These are phyloP conservation scores for Thermophis baileyi DNA, from an alignment of 2,113 vertebrate genomes.

Conservation along the genomic window DNA sequence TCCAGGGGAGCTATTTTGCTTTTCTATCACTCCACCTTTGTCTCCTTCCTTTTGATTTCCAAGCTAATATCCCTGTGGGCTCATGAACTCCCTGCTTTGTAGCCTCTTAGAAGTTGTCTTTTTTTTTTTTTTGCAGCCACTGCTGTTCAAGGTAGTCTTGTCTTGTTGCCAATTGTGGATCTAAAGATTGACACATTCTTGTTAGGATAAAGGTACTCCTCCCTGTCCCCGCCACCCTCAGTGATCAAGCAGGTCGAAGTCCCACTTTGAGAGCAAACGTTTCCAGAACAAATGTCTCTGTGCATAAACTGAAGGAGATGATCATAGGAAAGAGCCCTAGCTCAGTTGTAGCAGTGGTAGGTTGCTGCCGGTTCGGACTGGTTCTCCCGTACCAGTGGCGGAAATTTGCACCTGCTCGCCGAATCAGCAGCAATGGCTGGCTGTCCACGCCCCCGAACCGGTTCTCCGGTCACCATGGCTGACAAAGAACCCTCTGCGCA, in stretches of 20 bases:
- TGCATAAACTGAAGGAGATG: background rate
- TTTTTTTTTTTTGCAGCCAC: background rate
- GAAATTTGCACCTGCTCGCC: too few relatives aligned
- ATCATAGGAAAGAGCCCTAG: too few relatives aligned
- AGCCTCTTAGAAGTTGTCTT: background rate
- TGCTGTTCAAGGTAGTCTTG: background rate
- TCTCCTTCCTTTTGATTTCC: conserved; percentile 3
- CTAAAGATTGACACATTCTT: background rate
- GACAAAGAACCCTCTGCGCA: too few relatives aligned
- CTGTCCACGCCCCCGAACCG: too few relatives aligned
- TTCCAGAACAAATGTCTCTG: background rate
- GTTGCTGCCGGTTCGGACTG: too few relatives aligned
- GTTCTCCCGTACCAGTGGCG: too few relatives aligned
- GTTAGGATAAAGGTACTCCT: background rate
- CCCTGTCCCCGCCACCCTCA: background rate
- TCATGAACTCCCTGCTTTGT: background rate
- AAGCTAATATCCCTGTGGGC: background rate
- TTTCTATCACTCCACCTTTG: background rate
- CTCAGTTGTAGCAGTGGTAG: background rate
- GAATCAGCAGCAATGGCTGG: too few relatives aligned
- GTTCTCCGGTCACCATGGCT: too few relatives aligned
- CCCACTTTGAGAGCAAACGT: background rate
- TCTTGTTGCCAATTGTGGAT: background rate
- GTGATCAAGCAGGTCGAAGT: too few relatives aligned
- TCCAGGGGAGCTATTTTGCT: background rate